Evolutionary conservation across 2,797 vertebrate genomes (phyloP), one percentile per base, ranked within the genome.

Genomic region (Platyrinchus mystaceus): DNA sequence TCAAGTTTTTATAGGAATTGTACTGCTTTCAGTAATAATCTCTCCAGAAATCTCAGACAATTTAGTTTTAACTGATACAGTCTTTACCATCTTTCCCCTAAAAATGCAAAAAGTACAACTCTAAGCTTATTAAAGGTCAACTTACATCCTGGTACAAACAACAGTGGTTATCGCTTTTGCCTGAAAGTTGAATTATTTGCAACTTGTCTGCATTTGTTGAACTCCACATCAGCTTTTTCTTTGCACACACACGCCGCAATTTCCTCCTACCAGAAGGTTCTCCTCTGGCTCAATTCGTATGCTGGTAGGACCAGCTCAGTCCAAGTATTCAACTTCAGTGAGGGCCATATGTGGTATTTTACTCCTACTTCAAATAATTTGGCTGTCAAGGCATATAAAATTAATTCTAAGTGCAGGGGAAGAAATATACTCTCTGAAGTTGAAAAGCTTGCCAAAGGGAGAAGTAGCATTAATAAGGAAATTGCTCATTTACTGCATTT

Each of bases 401-500:
- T 85, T 94, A 88, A 95, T 90, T 93, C 32, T 71, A 79, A 84
- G 16, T 82, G 27, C 50, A 89, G 53, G 46, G 70, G 32, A 92
- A 89, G 28, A 87, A 90, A 94, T 64, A 53, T 1, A 63, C 27
- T 79, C 37, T 82, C 64, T 92, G 74, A 94, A 93, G 70, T 26
- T 67, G 12, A 93, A 95, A 93, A 93, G 47, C 55, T 92, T 89
- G 86, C 73, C 74, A 52, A 80, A 81, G 60, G 92, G 77, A 88
- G 89, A 91, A 84, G 59, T 2, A 86, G 59, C 70, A 77, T 82
- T 81, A 94, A 88, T 82, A 86, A 88, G 44, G 71, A 78, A 82
- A 76, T 58, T 43, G 68, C 79, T 90, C 53, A 80, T 93, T 95
- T 91, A 74, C 37, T 44, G 43, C 56, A 52, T 28, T 85, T 85